Conservation (phyloP, 2,113 vertebrate genomes). For the Pardalotus punctatus region DNA sequence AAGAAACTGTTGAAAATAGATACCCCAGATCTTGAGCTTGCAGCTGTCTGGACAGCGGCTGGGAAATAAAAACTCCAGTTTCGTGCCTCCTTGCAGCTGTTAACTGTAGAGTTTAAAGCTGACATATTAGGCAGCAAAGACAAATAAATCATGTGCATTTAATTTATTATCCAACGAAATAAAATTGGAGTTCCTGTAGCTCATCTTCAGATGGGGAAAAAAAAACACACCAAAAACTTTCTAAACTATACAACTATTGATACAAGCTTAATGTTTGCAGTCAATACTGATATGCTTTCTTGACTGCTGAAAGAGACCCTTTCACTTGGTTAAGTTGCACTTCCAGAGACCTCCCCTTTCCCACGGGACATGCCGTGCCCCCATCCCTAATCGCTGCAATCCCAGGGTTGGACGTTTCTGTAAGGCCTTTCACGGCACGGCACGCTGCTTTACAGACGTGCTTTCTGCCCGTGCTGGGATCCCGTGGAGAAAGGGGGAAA, state of each 20-base stretch:
- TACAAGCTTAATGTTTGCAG: background rate
- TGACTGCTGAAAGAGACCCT: conserved; percentile 2
- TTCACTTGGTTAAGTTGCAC: background rate
- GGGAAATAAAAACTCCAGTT: background rate
- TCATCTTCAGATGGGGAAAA: background rate
- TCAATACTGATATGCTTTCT: background rate
- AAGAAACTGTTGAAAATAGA: background rate
- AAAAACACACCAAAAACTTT: background rate
- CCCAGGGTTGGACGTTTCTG: background rate
- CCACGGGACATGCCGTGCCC: rapidly evolving
- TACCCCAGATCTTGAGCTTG: background rate
- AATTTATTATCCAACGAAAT: background rate
- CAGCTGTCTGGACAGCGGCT: background rate
- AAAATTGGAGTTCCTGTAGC: background rate
- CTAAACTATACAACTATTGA: background rate
- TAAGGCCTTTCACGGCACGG: background rate
- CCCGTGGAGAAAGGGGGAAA: background rate
- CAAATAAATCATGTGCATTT: background rate
- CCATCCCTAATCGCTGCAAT: background rate
- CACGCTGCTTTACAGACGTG: background rate
- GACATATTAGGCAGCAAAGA: background rate
- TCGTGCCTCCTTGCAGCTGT: background rate
- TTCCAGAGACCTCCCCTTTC: background rate
- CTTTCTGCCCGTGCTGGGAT: background rate
- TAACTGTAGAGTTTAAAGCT: background rate